Conservation (phyloP, 2,113 vertebrate species). For the Vireo altiloquus region DNA sequence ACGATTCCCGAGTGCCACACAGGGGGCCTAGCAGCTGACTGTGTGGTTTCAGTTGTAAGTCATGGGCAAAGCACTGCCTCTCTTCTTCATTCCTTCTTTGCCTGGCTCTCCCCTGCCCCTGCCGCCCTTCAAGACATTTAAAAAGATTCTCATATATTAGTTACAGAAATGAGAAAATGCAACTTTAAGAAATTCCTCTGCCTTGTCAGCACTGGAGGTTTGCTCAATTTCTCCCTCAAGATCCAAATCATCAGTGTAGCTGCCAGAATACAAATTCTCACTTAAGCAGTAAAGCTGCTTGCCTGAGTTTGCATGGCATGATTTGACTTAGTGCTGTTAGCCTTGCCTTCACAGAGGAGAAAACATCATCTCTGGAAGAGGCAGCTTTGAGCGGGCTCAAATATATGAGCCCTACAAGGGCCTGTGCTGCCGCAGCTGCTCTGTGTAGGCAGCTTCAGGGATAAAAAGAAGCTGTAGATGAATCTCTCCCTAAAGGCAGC, state of each 20-base stretch:
- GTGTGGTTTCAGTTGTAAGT: neutral
- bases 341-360: neutral
- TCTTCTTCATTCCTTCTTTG: neutral
- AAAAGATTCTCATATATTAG: neutral
- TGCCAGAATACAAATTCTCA: neutral
- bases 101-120: neutral
- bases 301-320: neutral
- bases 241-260: neutral
- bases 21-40: neutral
- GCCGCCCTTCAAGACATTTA: neutral
- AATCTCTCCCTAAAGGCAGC: neutral
- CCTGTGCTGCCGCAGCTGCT: neutral
- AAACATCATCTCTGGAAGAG: neutral
- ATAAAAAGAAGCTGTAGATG: neutral
- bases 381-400: neutral
- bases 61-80: neutral
- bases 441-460: neutral
- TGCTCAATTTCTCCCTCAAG: neutral
- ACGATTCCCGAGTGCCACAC: neutral
- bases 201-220: neutral
- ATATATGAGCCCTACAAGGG: fast-evolving
- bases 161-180: neutral
- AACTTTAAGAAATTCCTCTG: neutral
- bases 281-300: neutral
- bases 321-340: neutral